Conservation (phyloP, 2,888 invertebrate genomes). For the Cheilosia soror region DNA sequence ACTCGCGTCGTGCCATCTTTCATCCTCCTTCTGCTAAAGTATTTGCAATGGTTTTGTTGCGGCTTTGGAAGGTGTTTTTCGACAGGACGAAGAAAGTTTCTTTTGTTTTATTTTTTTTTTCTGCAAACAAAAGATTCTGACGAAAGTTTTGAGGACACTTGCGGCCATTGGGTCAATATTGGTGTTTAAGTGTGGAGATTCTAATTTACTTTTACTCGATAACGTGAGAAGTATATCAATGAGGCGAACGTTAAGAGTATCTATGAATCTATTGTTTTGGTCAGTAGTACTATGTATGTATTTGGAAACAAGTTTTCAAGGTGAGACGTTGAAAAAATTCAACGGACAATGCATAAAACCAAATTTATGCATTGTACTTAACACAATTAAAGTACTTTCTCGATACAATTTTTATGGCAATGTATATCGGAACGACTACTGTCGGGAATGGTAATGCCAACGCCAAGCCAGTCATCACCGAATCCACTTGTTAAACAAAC, state of each 20-base stretch:
- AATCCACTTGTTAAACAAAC: conserved; percentile 57
- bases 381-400: conserved; percentile 33
- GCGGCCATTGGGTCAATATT: conserved; percentile 54
- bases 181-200: conserved; percentile 38
- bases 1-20: conserved; percentile 8
- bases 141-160: conserved; percentile 61
- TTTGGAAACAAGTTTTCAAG: conserved; percentile 13
- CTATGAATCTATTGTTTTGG: background rate
- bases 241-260: too few relatives aligned
- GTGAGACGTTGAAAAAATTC: too few relatives aligned
- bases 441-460: conserved; percentile 38
- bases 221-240: conserved; percentile 25
- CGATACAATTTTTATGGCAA: conserved; percentile 9
- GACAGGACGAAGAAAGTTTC: conserved; percentile 35
- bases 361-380: conserved; percentile 29
- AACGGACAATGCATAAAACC: background rate
- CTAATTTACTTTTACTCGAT: conserved; percentile 46
- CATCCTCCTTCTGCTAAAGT: background rate
- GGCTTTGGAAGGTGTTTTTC: conserved; percentile 15
- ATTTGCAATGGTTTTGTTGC: conserved; percentile 14
- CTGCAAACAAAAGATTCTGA: conserved; percentile 42
- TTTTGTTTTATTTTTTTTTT: conserved; percentile 19
- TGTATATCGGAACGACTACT: conserved; percentile 17
- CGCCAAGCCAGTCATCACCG: conserved; percentile 23
- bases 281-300: conserved; percentile 8